Evolutionary conservation across 2,113 vertebrate species (phyloP), one percentile per base, ranked within the genome.

Genomic region (Epinephelus fuscoguttatus): DNA sequence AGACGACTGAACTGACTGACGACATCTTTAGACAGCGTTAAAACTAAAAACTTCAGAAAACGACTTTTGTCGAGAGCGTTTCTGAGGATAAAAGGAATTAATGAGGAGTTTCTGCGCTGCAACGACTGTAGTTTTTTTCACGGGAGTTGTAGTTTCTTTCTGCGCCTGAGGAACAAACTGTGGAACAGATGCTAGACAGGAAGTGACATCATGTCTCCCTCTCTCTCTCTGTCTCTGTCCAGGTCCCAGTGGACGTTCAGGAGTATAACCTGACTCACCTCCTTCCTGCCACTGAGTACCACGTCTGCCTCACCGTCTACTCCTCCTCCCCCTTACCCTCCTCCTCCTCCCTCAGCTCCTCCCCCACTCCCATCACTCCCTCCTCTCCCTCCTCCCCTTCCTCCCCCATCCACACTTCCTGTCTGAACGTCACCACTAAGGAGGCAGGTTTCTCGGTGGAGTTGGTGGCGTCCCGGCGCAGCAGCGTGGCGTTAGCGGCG

Each of bases 251-350:
- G 0, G 96, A 95, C 1, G 94, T 96, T 60, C 95, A 95, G 86
- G 96, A 96, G 87, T 96, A 96, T 61, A 96, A 96, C 47, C 94
- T 96, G 30, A 96, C 96, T 0, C 96, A 96, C 90, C 94, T 96
- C 15, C 92, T 96, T 55, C 96, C 96, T 6, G 94, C 95, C 27
- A 96, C 95, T 0, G 91, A 92, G 75, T 96, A 96, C 81, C 94
- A 92, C 27, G 94, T 96, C 73, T 97, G 96, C 82, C 94, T 96
- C 53, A 96, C 95, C 11, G 91, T 97, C 68, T 84, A 88, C 19
- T 91, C 95, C 70, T 88, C 85, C 6, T 27, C 69, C 30, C 2
- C 75, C 93, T 30, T 37, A 37, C 45, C 33, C 1, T 82, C 81
- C 53, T 90, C 94, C 53, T 93, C 61, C 87, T 89, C 83, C 80